Evolutionary conservation across 2,888 invertebrate species (phyloP), one percentile per base, ranked within the genome.

Genomic region (Lycaena phlaeas): DNA sequence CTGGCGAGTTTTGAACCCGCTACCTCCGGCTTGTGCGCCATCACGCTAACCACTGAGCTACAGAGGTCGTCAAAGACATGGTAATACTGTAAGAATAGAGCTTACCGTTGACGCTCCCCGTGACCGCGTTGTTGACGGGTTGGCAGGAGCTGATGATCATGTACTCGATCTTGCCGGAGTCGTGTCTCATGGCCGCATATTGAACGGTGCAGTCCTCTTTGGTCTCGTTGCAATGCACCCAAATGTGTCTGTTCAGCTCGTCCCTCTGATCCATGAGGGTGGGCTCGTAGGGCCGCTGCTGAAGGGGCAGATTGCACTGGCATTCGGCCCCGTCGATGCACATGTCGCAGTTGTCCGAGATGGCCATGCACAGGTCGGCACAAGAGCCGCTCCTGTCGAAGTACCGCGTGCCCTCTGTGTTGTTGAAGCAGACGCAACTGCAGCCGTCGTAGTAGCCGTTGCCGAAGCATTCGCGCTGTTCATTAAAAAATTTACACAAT

Each of bases 331-430:
- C n/a, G n/a, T n/a, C n/a, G n/a, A n/a, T n/a, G n/a, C n/a, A n/a
- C n/a, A n/a, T n/a, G n/a, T 68, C 66, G 43, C 64, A 72, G 4
- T 61, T 53, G 42, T 46, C 60, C 14, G 61, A 10, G 9, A 40
- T 55, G 9, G 50, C 45, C 48, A 55, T 56, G 50, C 82, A 81
- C 2, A 82, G 55, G 44, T 75, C 78, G 0, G 57, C 54, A 53
- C 84, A 82, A 30, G 55, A 59, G 36, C 66, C 53, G 0, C 59
- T 49, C 4, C 42, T 34, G 45, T 73, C 66, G 54, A 75, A 77
- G 59, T 81, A 82, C 42, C 69, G 68, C 2, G 68, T 74, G 14
- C 79, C 79, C 2, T 57, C 56, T 3, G 52, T 48, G 51, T 67
- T 56, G 2, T 53, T 51, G 55, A 53, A 60, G 49, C 82, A 82